Conservation (phyloP, 1,140 invertebrate species). For the Cryptotermes secundus region DNA sequence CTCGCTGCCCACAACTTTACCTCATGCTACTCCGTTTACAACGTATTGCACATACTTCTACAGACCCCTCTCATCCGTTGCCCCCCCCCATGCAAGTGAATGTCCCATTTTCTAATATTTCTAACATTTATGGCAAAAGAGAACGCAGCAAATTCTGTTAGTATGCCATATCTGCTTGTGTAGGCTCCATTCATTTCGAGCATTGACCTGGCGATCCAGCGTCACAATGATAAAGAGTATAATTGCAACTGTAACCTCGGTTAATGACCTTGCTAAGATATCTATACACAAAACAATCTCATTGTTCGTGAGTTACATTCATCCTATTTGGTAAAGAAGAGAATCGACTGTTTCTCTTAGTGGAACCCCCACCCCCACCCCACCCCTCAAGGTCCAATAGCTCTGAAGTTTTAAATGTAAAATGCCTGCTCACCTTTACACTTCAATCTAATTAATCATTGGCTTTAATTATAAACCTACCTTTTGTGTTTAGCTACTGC, state of each 20-base stretch:
- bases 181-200: too few relatives aligned
- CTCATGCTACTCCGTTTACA: too few relatives aligned
- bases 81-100: too few relatives aligned
- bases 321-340: not conserved
- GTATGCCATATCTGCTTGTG: too few relatives aligned
- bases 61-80: too few relatives aligned
- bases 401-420: not conserved
- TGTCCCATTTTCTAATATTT: too few relatives aligned
- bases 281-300: slow-evolving; percentile 9
- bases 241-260: not conserved
- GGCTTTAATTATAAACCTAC: slow-evolving; percentile 13
- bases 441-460: slow-evolving; percentile 9
- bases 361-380: not conserved
- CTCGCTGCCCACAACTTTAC: too few relatives aligned
- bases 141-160: too few relatives aligned
- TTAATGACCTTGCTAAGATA: not conserved
- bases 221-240: not conserved
- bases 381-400: not conserved
- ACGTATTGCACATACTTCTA: too few relatives aligned
- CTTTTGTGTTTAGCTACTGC: slow-evolving; percentile 16
- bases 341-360: not conserved
- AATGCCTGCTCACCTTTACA: not conserved
- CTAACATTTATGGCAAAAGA: too few relatives aligned
- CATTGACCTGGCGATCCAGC: not conserved
- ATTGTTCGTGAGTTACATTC: not conserved